Conservation (phyloP, 2,797 vertebrate genomes). For the Meriones psammophilus region DNA sequence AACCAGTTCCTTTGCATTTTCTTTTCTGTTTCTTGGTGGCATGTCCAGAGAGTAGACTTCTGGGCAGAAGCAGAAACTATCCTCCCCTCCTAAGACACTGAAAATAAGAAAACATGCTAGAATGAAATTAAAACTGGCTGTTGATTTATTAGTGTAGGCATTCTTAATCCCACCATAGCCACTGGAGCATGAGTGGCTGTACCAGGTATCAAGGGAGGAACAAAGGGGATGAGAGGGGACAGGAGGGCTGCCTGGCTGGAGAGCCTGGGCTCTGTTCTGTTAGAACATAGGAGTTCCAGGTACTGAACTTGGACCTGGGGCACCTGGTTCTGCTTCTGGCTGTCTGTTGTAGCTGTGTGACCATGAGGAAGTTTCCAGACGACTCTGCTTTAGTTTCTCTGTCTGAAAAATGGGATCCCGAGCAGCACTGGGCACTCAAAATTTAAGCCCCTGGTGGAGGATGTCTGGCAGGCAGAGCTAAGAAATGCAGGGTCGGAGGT, state of each 20-base stretch:
- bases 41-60: slow-evolving; percentile 57
- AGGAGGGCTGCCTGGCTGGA: not conserved
- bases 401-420: not conserved
- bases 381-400: not conserved
- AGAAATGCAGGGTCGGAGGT: not conserved
- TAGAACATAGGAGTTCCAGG: not conserved
- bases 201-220: not conserved
- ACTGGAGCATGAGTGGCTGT: not conserved
- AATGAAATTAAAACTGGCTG: slow-evolving; percentile 51
- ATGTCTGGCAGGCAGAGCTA: not conserved
- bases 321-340: not conserved
- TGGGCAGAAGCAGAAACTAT: slow-evolving; percentile 22
- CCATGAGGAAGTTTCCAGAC: not conserved
- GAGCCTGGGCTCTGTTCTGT: not conserved
- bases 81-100: not conserved
- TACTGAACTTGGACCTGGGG: not conserved
- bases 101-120: slow-evolving; percentile 36
- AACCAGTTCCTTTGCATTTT: slow-evolving; percentile 35
- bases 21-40: slow-evolving; percentile 25
- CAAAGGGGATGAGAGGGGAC: not conserved
- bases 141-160: not conserved
- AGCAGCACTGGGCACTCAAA: not conserved
- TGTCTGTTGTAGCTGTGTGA: not conserved
- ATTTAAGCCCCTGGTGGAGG: not conserved
- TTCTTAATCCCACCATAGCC: not conserved